Evolutionary conservation across 2,888 invertebrate genomes (phyloP).

Genomic region (Orchestes rusci): DNA sequence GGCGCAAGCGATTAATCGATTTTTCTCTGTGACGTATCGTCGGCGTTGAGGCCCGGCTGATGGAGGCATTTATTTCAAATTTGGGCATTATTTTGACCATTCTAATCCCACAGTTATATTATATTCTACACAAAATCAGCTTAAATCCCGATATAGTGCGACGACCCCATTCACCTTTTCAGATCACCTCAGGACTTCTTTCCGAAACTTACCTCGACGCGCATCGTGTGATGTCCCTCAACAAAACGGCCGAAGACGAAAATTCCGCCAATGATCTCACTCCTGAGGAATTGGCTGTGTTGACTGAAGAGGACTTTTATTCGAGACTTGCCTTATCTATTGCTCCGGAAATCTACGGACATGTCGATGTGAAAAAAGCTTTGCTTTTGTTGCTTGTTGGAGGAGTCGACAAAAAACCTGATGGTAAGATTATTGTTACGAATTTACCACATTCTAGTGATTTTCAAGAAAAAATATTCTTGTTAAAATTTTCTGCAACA

Average conservation of each 20-base stretch:
- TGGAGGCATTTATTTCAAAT: no score
- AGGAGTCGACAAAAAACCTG: conserved; percentile 78
- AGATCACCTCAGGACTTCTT: conserved; percentile 73
- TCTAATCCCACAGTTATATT: no score
- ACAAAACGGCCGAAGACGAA: conserved; percentile 79
- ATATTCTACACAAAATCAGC: no score
- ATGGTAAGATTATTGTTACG: conserved; percentile 49
- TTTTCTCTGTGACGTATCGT: no score
- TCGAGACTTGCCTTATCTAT: conserved; percentile 85
- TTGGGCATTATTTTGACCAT: no score
- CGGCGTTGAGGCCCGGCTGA: no score
- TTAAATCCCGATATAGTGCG: no score
- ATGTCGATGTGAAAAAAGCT: conserved; percentile 97
- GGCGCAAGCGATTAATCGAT: no score
- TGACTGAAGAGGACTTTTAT: conserved; percentile 87
- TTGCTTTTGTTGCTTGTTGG: conserved; percentile 86
- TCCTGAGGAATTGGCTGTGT: conserved; percentile 70
- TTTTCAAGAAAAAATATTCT: no score
- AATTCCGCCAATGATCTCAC: conserved; percentile 64
- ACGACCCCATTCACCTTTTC: no score
- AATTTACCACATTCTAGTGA: no score
- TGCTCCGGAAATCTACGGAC: conserved; percentile 98
- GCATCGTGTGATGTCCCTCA: conserved; percentile 72
- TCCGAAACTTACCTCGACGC: conserved; percentile 95
- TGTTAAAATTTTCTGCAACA: no score